Base-by-base conservation (phyloP, 2,888 invertebrate species). In the Caenorhabditis sp. region DNA sequence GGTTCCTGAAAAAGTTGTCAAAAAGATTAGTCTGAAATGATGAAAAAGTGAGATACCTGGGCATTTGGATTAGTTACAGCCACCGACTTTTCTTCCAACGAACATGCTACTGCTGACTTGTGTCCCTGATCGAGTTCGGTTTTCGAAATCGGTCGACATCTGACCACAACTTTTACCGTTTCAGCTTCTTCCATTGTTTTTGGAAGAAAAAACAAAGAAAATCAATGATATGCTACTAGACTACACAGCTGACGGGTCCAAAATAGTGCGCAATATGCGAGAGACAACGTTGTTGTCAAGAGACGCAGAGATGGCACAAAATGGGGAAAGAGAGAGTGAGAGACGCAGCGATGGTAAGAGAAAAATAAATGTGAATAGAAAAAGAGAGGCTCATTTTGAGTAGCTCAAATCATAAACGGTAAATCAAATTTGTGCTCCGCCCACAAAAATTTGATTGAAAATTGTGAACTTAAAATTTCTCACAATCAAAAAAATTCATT, bases 101-200 rank as follows among this genome's bases (percentile, higher is more conserved):
- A 68, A 51, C 63, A 69, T 0, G 53, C 58, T 14, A 70, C 67
- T 0, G 76, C 57, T 0, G 60, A 19, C 21, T 61, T 66, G 60
- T 74, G 69, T 1, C 74, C 92, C 67, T 92, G 92, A 68, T 92
- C 90, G 81, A 92, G 90, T 90, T 99, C 97, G 83, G 92, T 92
- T 87, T 92, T 92, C 89, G 93, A 95, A 89, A 97, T 91, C 0
- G 99, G 99, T 60, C 99, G 92, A 78, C 95, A 93, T 62, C 99
- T 91, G 19, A 99, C 95, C 68, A 95, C 95, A 61, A 99, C 99
- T 60, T 94, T 92, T 54, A 99, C 97, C 91, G 95, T 97, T 90
- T 97, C 97, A 12, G 72, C 76, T 61, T 83, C 85, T 55, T 79
- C 76, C 79, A 82, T 82, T 43, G 5, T 2, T 19, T 5, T 19